Conservation (phyloP, 2,888 invertebrate species). For the Coecobrya sp. region DNA sequence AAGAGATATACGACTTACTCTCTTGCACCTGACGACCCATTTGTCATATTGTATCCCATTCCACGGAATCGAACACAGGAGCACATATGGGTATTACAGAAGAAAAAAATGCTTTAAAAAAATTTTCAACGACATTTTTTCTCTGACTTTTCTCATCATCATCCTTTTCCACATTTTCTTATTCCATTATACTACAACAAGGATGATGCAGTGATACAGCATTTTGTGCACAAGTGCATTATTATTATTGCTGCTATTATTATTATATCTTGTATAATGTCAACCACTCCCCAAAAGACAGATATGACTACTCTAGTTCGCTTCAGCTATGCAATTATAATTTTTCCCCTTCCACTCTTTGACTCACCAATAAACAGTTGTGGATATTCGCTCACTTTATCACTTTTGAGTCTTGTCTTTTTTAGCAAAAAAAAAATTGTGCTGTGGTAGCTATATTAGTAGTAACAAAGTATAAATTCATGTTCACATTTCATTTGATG, state of each 20-base stretch:
- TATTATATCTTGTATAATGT: constrained; percentile 52
- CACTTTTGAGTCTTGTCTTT: constrained; percentile 42
- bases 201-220: not conserved
- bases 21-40: constrained; percentile 86
- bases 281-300: constrained; percentile 80
- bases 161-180: constrained; percentile 63
- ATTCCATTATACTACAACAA: constrained; percentile 38
- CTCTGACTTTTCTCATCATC: constrained; percentile 56
- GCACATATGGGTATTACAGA: not conserved
- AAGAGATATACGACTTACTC: constrained; percentile 77
- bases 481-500: constrained; percentile 78
- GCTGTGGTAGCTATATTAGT: constrained; percentile 38
- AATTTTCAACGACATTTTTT: constrained; percentile 76
- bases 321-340: constrained; percentile 81
- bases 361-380: constrained; percentile 67
- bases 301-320: constrained; percentile 69
- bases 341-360: constrained; percentile 57
- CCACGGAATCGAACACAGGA: constrained; percentile 70
- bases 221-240: constrained; percentile 74
- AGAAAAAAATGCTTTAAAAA: constrained; percentile 64
- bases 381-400: constrained; percentile 58
- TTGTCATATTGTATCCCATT: constrained; percentile 85
- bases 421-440: constrained; percentile 57
- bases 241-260: constrained; percentile 46
- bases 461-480: constrained; percentile 73